Conservation (phyloP, 2,888 invertebrate species). For the Cataglyphis livida region DNA sequence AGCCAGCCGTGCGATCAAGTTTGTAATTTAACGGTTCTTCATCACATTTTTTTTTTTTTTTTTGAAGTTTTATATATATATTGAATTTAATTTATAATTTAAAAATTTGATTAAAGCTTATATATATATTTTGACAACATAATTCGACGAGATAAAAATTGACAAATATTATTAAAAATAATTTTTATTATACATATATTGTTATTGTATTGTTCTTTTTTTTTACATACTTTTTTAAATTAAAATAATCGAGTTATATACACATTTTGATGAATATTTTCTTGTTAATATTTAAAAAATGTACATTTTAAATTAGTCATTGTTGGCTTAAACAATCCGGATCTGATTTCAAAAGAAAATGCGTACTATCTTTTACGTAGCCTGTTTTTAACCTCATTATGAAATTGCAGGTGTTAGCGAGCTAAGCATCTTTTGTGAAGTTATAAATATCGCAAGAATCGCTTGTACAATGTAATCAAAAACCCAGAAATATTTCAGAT, state of each 20-base stretch:
- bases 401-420: constrained; percentile 28
- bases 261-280: background rate
- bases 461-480: constrained; percentile 14
- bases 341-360: constrained; percentile 19
- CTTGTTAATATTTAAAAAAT: background rate
- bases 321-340: background rate
- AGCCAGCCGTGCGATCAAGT: background rate
- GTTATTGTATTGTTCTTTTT: background rate
- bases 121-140: background rate
- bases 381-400: constrained; percentile 14
- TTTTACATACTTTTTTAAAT: background rate
- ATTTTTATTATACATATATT: constrained; percentile 12
- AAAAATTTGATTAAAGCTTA: background rate
- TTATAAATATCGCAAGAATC: constrained; percentile 27
- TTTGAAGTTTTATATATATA: background rate
- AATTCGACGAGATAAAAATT: background rate
- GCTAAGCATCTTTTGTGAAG: constrained; percentile 31
- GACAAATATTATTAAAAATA: background rate
- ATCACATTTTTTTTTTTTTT: background rate
- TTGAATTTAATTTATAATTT: background rate
- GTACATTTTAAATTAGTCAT: background rate
- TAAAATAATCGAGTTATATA: background rate
- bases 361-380: constrained; percentile 15
- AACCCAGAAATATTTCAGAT: constrained; percentile 14
- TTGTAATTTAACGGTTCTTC: constrained; percentile 14